Base-by-base conservation (phyloP, 1,140 invertebrate species). In the Conopomorpha cramerella region DNA sequence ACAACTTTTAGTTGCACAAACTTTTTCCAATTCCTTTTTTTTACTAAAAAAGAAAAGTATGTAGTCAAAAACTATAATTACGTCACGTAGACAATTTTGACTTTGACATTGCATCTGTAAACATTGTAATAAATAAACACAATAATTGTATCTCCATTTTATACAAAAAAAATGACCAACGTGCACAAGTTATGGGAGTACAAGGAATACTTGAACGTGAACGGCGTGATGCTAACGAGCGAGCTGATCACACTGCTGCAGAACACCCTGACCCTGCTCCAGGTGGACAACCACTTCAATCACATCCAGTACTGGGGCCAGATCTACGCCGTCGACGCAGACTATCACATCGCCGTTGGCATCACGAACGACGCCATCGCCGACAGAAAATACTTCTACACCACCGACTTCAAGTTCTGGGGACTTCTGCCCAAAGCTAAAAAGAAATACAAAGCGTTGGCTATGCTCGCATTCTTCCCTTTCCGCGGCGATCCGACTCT, bases 331-430 rank as follows among this genome's bases (percentile, higher is more conserved):
- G 64, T 79, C 0, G 77, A 82, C 27, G 77, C 66, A 3, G 88
- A 91, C 67, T 92, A 91, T 54, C 86, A 87, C 48, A 81, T 92
- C 26, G 84, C 86, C 2, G 89, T 82, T 51, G 89, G 89, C 10
- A 87, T 86, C 38, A 72, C 77, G 12, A 84, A 80, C 29, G 87
- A 91, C 51, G 86, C 82, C 17, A 51, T 90, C 2, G 55, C 67
- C 16, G 83, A 84, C 41, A 79, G 81, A 43, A 80, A 80, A 25
- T 91, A 84, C 61, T 90, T 86, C 59, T 92, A 90, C 51, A 87
- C 86, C 38, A 74, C 64, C 1, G 84, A 90, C 49, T 81, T 84
- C 36, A 73, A 84, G 19, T 82, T 86, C 41, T 91, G 88, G 88
- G 70, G 82, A 3, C 52, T 88, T 6, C 48, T 90, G 32, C 87